Base-by-base conservation (phyloP, 2,888 invertebrate species). In the Hesperia comma region DNA sequence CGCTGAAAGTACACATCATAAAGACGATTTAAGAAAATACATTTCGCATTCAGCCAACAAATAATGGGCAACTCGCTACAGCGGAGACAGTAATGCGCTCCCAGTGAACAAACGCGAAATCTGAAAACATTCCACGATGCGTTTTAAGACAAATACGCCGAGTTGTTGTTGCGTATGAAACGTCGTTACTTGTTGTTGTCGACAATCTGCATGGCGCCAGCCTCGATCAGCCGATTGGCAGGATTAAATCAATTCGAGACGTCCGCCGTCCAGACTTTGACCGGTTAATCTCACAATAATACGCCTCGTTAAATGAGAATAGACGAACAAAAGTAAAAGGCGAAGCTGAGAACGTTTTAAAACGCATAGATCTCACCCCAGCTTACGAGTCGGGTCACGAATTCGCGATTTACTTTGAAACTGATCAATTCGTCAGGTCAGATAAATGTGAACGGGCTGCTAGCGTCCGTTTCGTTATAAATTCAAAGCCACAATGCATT, bases 131-230 rank as follows among this genome's bases (percentile, higher is more conserved):
- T 51, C 17, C 21, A 15, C 46, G 57, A 46, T 56, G 15, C 19
- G 60, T 49, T 58, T 58, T 19, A 60, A 64, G 53, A 64, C 64
- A 64, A 58, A 54, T 60, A 60, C 33, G 51, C 7, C 53, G 53
- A 14, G 51, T 60, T 64, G 64, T 51, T 53, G 58, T 40, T 55
- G 53, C 53, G 40, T 41, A 58, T 41, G 40, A 51, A 64, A 32
- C 32, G 51, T 37, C 64, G 64, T 66, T 53, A 54, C 58, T 60
- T 60, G 64, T 64, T 58, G 64, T 53, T 66, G 58, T 53, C 53
- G 58, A 53, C 57, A 53, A 66, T 60, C 66, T 66, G 66, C 66
- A 66, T 66, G 66, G 66, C 66, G 66, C 66, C 66, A 66, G 54
- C 54, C 26, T 51, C 43, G 60, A 61, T 66, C 58, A 60, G 53